Evolutionary conservation across 1,140 invertebrate species (phyloP), one percentile per base, ranked within the genome.

Genomic region (Ceratina australensis): DNA sequence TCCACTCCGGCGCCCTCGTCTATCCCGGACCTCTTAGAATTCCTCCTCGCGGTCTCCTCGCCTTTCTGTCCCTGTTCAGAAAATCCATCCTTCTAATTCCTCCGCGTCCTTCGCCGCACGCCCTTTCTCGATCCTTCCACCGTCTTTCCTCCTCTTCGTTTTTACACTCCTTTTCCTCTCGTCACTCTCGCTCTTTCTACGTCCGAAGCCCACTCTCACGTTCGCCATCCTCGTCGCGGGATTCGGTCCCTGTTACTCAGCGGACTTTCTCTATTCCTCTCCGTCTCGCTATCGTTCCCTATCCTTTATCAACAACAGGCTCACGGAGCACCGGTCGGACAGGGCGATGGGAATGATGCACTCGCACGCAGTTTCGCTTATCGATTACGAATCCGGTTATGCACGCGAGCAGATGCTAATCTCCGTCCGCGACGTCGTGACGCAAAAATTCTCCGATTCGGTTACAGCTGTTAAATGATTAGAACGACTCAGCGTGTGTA

Each of bases 71-170:
- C 7, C 18, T 63, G 59, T 4, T 18, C 16, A 26, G 73, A 33
- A 76, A 59, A 61, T 66, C 77, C 42, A 54, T 60, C 60, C 64
- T 64, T 65, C 59, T 56, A 54, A 74, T 75, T 77, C 74, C 74
- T 73, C 72, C 63, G 20, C 77, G 59, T 67, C 26, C 78, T 78
- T 66, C 49, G 52, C 26, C 47, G 33, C 71, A 57, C 67, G 60
- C 69, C 28, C 52, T 50, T 56, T 24, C 49, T 52, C 54, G 3
- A n/a, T 72, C 26, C 66, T 54, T 28, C 57, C 20, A 60, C 59
- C 56, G 5, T 0, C 26, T 22, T 7, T 52, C 33, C 22, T 5
- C 28, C 1, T 49, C 52, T 16, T 33, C 20, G 10, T 28, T 22
- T 16, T 60, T 2, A 50, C 61, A n/a, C 28, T 65, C 59, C 4